Percentiles rank a stretch among this genome's conserved stretches.
Evolutionary conservation across 2,797 vertebrate genomes (phyloP).

Genomic region (Onychomys arenicola): DNA sequence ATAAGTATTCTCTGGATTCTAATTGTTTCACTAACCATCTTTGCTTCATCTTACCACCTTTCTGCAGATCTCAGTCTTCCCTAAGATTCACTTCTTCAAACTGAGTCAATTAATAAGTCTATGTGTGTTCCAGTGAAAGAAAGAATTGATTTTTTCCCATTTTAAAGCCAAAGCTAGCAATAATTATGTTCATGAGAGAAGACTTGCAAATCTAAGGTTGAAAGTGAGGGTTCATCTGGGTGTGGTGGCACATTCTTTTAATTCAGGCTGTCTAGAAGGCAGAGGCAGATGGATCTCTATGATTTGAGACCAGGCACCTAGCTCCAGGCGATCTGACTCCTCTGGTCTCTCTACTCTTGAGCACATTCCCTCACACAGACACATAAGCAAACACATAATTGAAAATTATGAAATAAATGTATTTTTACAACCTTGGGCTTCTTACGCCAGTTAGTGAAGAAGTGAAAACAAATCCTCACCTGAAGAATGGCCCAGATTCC

Average conservation of each 20-base stretch:
- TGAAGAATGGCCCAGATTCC: neutral
- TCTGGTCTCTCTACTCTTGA: neutral
- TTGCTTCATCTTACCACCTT: neutral
- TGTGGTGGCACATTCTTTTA: neutral
- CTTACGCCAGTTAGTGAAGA: too few species aligned
- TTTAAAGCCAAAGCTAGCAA: neutral
- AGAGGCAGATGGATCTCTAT: neutral
- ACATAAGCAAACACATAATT: neutral
- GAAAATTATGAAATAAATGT: neutral
- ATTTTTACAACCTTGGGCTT: neutral
- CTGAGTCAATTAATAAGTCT: neutral
- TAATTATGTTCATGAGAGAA: neutral
- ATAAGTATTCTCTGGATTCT: neutral
- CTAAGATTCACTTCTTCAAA: neutral
- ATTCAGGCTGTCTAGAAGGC: neutral
- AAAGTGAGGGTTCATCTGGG: neutral
- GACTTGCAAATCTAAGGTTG: neutral
- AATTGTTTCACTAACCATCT: neutral
- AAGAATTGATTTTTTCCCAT: neutral
- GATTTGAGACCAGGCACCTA: neutral
- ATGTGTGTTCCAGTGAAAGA: neutral
- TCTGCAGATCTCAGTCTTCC: neutral
- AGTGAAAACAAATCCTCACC: neutral
- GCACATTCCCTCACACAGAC: neutral
- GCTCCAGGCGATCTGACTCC: neutral